A percentile compares a stretch with the other conserved stretches of the same genome.
Conservation (phyloP, 1,140 invertebrate species). For the Drosophila ercepeae region DNA sequence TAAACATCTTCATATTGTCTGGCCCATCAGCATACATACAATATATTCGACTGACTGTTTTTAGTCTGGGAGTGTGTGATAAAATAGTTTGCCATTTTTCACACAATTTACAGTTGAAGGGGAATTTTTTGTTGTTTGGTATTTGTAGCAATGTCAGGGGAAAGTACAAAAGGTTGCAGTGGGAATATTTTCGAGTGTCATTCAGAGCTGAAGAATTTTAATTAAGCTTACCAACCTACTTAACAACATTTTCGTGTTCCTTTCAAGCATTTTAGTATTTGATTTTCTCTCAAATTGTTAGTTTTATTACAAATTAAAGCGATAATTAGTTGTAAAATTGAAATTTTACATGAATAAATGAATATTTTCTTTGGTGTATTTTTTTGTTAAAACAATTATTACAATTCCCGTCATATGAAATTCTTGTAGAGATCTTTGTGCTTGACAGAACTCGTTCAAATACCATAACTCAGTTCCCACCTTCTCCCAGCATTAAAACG, state of each 20-base stretch:
- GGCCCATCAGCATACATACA: constrained; percentile 35
- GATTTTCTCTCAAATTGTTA: constrained; percentile 1
- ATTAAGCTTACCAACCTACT: not conserved
- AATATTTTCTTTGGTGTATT: not conserved
- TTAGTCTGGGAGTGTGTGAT: constrained; percentile 48
- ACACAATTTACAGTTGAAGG: constrained; percentile 51
- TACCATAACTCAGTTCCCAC: constrained; percentile 14
- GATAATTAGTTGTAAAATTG: not conserved
- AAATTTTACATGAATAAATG: constrained; percentile 2
- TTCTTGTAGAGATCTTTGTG: not conserved
- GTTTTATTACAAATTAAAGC: not conserved
- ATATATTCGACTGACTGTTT: constrained; percentile 1
- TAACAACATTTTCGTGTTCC: not conserved
- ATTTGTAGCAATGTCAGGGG: constrained; percentile 53
- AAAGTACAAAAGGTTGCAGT: constrained; percentile 49
- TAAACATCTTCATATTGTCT: constrained; percentile 72
- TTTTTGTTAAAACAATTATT: not conserved
- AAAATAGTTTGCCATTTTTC: constrained; percentile 58
- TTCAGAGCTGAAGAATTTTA: constrained; percentile 13
- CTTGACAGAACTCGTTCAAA: constrained; percentile 24
- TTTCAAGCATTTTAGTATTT: not conserved
- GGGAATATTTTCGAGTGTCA: constrained; percentile 13
- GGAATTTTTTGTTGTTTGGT: constrained; percentile 29
- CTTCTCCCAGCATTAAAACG: constrained; percentile 31
- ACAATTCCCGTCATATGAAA: not conserved